Evolutionary conservation across 2,888 invertebrate species (phyloP).

Genomic region (Aelia acuminata): DNA sequence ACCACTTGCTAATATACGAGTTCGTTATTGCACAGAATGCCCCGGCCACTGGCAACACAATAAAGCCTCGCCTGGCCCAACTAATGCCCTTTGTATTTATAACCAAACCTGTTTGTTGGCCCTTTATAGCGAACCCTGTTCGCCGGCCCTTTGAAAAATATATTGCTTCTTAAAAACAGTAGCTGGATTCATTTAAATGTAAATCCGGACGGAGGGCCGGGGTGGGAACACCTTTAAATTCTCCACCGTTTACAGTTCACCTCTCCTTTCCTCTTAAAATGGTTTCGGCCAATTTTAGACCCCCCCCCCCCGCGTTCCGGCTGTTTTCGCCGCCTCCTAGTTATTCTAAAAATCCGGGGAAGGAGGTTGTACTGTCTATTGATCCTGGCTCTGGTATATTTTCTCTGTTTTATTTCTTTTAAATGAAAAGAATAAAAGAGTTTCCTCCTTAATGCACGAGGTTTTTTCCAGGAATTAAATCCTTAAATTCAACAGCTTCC

Average conservation of each 20-base stretch:
- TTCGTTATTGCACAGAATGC: background rate
- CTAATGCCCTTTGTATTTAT: constrained; percentile 38
- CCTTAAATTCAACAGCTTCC: background rate
- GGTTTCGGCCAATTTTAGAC: constrained; percentile 18
- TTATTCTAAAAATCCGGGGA: background rate
- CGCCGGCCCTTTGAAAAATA: background rate
- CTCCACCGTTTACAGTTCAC: constrained; percentile 12
- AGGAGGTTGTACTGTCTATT: background rate
- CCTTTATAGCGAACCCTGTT: constrained; percentile 16
- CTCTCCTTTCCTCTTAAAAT: constrained; percentile 19
- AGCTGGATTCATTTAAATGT: constrained; percentile 45
- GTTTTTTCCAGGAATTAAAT: background rate
- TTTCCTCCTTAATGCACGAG: background rate
- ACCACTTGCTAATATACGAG: background rate
- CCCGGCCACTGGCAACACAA: background rate
- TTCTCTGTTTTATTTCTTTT: background rate
- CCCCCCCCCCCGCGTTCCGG: background rate
- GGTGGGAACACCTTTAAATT: constrained; percentile 10
- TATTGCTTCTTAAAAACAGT: constrained; percentile 44
- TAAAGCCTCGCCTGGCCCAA: background rate
- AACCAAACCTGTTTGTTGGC: background rate
- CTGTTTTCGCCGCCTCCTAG: background rate
- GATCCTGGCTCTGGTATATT: background rate
- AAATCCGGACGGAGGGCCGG: constrained; percentile 1
- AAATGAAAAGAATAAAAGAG: background rate